Evolutionary conservation across 2,797 vertebrate species (phyloP).

Genomic region (Remorina albescens): DNA sequence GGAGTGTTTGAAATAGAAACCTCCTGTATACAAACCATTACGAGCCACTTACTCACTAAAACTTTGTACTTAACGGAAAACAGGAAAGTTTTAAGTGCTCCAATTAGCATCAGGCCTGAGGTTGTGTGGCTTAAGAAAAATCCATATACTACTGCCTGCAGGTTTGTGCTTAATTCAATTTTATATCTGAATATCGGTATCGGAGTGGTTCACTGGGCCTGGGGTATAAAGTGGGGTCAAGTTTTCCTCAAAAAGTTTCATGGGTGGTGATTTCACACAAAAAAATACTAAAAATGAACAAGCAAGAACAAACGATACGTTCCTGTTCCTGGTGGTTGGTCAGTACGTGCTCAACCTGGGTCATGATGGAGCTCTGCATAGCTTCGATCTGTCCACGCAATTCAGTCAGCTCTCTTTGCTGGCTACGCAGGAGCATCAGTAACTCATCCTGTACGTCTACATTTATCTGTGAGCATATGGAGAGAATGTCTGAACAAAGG

Average conservation of each 20-base stretch:
- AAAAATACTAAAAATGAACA: background rate
- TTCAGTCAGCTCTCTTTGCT: conserved; percentile 92
- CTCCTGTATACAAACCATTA: background rate
- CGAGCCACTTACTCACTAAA: background rate
- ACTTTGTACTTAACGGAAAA: background rate
- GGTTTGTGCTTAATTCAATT: background rate
- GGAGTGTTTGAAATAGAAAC: background rate
- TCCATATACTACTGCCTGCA: background rate
- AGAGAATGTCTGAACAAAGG: conserved; percentile 2
- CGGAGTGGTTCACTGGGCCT: background rate
- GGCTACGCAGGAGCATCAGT: conserved; percentile 90
- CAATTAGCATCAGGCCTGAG: background rate
- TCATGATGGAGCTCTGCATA: conserved; percentile 91
- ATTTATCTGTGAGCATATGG: conserved; percentile 71
- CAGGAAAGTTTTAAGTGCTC: background rate
- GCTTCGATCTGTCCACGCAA: conserved; percentile 91
- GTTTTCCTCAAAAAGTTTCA: background rate
- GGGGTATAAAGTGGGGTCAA: background rate
- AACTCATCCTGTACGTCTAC: conserved; percentile 91
- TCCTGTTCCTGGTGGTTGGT: conserved; percentile 93
- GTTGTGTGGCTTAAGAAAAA: background rate
- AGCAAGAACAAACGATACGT: conserved; percentile 90
- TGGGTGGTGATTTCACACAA: background rate
- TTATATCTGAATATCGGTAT: background rate
- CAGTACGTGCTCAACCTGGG: conserved; percentile 90